Conservation (phyloP, 2,888 invertebrate genomes). For the Andrena dorsata region DNA sequence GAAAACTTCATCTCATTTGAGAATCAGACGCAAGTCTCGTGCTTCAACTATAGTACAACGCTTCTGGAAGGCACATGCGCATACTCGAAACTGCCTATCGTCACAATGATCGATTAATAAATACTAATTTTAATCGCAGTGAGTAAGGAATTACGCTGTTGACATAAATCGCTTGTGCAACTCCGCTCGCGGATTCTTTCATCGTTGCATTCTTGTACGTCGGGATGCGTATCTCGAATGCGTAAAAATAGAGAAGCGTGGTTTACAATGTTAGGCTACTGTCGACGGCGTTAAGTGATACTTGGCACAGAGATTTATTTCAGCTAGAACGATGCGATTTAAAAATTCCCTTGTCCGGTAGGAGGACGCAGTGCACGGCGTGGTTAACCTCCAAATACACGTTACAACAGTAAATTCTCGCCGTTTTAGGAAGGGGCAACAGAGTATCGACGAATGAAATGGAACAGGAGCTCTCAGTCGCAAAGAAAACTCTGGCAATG, state of each 20-base stretch:
- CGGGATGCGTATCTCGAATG: background rate
- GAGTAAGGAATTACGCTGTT: background rate
- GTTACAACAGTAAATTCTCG: background rate
- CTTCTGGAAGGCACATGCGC: too few relatives aligned
- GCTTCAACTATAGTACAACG: too few relatives aligned
- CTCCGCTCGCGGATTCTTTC: background rate
- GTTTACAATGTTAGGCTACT: background rate
- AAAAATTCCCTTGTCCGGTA: background rate
- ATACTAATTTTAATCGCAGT: background rate
- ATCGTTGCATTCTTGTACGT: background rate
- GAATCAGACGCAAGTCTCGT: background rate
- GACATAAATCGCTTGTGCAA: background rate
- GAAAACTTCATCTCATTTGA: background rate
- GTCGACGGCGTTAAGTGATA: background rate
- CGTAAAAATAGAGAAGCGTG: slow-evolving; percentile 14
- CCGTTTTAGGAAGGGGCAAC: background rate
- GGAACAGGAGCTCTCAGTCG: background rate
- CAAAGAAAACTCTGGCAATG: background rate
- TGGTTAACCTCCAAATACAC: slow-evolving; percentile 34
- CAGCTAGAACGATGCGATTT: background rate
- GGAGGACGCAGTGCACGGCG: background rate
- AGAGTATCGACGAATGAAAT: background rate
- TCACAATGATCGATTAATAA: background rate
- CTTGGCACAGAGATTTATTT: background rate
- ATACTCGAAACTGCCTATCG: too few relatives aligned